Conservation (phyloP, 2,797 vertebrate species). For the Bradypus variegatus region DNA sequence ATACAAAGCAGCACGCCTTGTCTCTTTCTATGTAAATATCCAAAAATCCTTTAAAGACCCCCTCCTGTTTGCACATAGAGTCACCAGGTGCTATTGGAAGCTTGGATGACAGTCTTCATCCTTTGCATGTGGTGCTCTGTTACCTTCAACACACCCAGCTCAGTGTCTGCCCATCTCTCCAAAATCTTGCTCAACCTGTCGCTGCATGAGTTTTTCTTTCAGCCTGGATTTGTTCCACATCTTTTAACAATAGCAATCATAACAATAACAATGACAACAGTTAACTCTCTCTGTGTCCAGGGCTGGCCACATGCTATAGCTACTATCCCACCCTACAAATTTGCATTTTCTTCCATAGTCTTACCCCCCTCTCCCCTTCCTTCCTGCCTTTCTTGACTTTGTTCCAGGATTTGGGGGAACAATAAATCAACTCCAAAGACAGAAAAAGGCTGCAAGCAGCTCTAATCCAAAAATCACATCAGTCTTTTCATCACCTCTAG, state of each 20-base stretch:
- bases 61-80: background rate
- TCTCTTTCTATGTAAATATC: background rate
- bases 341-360: background rate
- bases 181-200: background rate
- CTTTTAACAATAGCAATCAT: background rate
- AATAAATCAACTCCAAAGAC: background rate
- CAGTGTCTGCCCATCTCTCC: background rate
- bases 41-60: background rate
- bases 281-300: background rate
- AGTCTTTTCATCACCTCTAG: background rate
- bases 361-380: background rate
- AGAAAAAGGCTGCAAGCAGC: conserved; percentile 1
- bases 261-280: background rate
- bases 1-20: rapidly evolving
- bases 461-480: background rate
- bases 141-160: background rate
- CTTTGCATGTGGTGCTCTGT: background rate
- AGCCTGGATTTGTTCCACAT: background rate
- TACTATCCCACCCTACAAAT: rapidly evolving
- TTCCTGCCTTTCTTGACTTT: background rate
- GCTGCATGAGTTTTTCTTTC: background rate
- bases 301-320: background rate
- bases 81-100: background rate
- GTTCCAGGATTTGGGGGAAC: background rate
- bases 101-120: background rate